Percentiles rank a stretch among this genome's conserved stretches.
Evolutionary conservation across 2,797 vertebrate genomes (phyloP).

Genomic region (Megaceryle alcyon): DNA sequence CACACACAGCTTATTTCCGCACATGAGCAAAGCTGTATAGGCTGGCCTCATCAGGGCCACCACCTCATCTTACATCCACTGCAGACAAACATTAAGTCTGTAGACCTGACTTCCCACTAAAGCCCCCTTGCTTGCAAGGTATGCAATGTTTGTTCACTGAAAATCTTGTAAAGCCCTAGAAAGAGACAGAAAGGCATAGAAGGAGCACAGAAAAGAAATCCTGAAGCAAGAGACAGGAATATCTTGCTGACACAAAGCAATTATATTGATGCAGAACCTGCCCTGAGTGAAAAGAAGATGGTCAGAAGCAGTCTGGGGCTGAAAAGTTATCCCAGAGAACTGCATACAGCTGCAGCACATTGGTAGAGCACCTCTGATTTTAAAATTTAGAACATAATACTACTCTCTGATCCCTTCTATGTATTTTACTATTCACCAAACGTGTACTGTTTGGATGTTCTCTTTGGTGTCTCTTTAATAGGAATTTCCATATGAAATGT

Average conservation of each 20-base stretch:
- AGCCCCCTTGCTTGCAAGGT: neutral
- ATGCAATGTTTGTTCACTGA: neutral
- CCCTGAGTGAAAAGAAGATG: neutral
- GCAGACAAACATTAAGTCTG: rapidly evolving
- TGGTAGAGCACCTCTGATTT: neutral
- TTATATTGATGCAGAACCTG: neutral
- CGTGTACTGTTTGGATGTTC: neutral
- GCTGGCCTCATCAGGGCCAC: neutral
- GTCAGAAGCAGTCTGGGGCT: neutral
- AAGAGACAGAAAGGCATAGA: neutral
- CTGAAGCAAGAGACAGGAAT: neutral
- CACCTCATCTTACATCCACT: neutral
- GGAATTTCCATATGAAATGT: neutral
- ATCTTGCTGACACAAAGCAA: neutral
- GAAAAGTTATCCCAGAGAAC: neutral
- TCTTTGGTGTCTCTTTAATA: neutral
- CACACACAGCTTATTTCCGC: neutral
- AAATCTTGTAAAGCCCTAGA: neutral
- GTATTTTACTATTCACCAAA: neutral
- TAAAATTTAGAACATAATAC: neutral
- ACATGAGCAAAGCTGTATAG: neutral
- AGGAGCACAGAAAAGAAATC: neutral
- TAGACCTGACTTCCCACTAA: neutral
- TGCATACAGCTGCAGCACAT: neutral
- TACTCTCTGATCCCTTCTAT: neutral